Percentiles rank a stretch among this genome's conserved stretches.
These are phyloP conservation scores for Malurus splendens DNA, from an alignment of 2,797 vertebrate genomes.

Conservation along the genomic window DNA sequence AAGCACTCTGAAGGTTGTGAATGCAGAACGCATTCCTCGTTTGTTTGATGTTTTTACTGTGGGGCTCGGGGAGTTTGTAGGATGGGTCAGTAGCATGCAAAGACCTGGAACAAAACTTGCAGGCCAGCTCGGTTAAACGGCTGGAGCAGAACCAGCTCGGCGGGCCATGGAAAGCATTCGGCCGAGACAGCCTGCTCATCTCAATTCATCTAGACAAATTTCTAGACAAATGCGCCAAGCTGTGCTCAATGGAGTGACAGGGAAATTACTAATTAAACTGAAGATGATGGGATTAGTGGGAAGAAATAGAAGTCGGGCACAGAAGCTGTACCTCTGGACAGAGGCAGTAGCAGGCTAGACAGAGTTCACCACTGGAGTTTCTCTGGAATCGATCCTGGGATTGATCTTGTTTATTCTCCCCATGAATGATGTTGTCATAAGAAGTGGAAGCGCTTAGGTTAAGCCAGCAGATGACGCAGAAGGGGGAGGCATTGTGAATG, in stretches of 20 bases:
- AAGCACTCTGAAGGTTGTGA: background rate
- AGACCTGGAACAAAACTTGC: background rate
- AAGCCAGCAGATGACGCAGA: conserved; percentile 48
- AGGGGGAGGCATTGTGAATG: conserved; percentile 39
- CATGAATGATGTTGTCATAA: conserved; percentile 54
- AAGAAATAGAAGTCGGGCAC: background rate
- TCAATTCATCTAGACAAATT: conserved; percentile 33
- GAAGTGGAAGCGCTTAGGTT: conserved; percentile 38
- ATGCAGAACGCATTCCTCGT: background rate
- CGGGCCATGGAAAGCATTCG: background rate
- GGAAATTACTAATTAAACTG: conserved; percentile 43
- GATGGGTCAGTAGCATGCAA: background rate
- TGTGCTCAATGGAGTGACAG: conserved; percentile 18
- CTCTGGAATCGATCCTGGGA: conserved; percentile 26
- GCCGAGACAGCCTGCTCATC: conserved; percentile 1
- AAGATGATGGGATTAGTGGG: conserved; percentile 22
- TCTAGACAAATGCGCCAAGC: conserved; percentile 37
- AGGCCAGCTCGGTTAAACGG: background rate
- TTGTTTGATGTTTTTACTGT: background rate
- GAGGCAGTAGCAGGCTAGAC: background rate
- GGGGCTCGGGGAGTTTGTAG: background rate
- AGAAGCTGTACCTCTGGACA: conserved; percentile 1
- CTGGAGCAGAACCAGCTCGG: background rate
- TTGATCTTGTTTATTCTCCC: conserved; percentile 45
- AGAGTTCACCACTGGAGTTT: conserved; percentile 3